Conservation (phyloP, 2,797 vertebrate genomes). For the Rhinella marina region DNA sequence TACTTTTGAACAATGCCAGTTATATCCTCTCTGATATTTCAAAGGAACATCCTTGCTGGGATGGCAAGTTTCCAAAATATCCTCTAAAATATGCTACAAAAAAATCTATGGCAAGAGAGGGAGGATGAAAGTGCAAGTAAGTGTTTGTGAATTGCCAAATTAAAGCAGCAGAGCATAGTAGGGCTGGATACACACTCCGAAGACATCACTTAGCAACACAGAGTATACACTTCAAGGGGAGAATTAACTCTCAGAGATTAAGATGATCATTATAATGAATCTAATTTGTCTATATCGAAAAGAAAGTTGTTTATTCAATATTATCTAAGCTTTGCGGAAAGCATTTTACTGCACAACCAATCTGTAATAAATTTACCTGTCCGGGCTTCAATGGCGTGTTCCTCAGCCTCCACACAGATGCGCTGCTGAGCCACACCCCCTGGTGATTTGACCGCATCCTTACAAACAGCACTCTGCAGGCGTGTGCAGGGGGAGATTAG, state of each 20-base stretch:
- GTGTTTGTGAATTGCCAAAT: rapidly evolving
- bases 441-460: too few species aligned
- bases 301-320: not conserved
- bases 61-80: conserved; percentile 32
- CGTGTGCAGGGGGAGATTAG: too few species aligned
- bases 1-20: conserved; percentile 15
- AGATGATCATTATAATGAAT: conserved; percentile 29
- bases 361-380: not conserved
- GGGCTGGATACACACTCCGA: conserved; percentile 19
- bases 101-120: conserved; percentile 3
- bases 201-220: conserved; percentile 44
- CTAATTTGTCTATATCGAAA: not conserved
- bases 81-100: conserved; percentile 35
- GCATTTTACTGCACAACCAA: not conserved
- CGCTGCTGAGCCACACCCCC: too few species aligned
- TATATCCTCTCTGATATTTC: conserved; percentile 13
- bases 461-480: too few species aligned
- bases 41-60: conserved; percentile 30
- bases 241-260: not conserved
- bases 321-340: not conserved
- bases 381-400: too few species aligned
- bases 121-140: conserved; percentile 29
- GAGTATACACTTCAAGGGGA: conserved; percentile 29
- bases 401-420: too few species aligned
- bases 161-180: conserved; percentile 41